Evolutionary conservation across 2,888 invertebrate species (phyloP), one percentile per base, ranked within the genome.

Genomic region (Cataglyphis livida): DNA sequence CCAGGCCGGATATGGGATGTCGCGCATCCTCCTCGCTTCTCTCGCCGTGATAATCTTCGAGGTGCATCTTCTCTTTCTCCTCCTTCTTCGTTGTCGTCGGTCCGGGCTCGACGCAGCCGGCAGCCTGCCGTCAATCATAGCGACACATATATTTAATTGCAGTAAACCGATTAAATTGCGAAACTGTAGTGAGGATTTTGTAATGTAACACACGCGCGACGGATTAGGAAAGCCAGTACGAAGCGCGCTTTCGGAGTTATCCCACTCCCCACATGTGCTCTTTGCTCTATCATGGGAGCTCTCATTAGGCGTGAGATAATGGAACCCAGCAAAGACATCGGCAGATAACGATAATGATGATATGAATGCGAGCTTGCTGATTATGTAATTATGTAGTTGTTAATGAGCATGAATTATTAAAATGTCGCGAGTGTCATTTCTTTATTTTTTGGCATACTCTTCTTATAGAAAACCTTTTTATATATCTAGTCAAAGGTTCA

Each of bases 11-110:
- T 10, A 78, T 41, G 7, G 74, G 71, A 5, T 87, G 84, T 70
- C 89, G 83, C 66, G 88, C 88, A 38, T 90, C 88, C 62, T 84
- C 88, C 64, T 90, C 90, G 85, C 61, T 87, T 51, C 88, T 85
- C 18, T 85, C 88, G 66, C 71, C 84, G 81, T 85, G 89, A 7
- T 87, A 90, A 35, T 92, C 90, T 65, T 93, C 92, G 54, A 92
- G 91, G 78, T 92, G 92, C 93, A 93, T 93, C 75, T 68, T 76
- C 81, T 41, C 15, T 41, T 32, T 35, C 32, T 41, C 38, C 38
- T 28, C 87, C 65, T 82, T 85, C 57, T 89, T 89, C 41, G 28
- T 57, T 15, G 41, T 59, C 78, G 70, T 79, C 59, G 78, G 21
- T 79, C 44, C 78, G 70, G 44, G 75, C 78, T 44, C 78, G 78